Evolutionary conservation across 1,140 invertebrate genomes (phyloP).

Genomic region (Drosophila murphyi): DNA sequence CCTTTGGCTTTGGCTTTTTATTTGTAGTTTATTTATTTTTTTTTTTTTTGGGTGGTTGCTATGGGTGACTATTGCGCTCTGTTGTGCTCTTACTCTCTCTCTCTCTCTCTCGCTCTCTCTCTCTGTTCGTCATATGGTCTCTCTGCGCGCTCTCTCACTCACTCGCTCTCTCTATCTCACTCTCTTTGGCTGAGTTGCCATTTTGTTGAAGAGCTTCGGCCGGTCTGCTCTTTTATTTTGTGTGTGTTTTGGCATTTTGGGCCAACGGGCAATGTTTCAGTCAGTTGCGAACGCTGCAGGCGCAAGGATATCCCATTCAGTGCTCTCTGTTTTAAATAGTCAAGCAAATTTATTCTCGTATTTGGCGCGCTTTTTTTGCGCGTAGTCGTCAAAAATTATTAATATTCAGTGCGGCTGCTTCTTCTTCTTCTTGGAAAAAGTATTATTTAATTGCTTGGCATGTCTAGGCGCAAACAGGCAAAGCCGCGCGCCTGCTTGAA

Average conservation of each 20-base stretch:
- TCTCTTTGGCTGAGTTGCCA: conserved; percentile 34
- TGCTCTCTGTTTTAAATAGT: neutral
- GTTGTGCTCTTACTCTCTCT: conserved; percentile 2
- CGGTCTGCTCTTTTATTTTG: conserved; percentile 29
- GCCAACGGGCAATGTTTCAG: conserved; percentile 60
- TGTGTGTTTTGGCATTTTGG: conserved; percentile 60
- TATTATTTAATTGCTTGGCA: conserved; percentile 29
- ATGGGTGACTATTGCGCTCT: conserved; percentile 56
- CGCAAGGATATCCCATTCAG: conserved; percentile 70
- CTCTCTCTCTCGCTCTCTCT: neutral
- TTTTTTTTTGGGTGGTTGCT: conserved; percentile 46
- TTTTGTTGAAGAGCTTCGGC: conserved; percentile 71
- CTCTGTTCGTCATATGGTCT: neutral
- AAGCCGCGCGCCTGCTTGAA: conserved; percentile 82
- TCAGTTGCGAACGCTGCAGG: conserved; percentile 78
- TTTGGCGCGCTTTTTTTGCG: conserved; percentile 67
- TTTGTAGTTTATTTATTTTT: neutral
- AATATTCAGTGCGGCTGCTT: conserved; percentile 8
- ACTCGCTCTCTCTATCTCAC: neutral
- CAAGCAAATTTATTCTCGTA: conserved; percentile 35
- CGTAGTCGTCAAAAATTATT: conserved; percentile 23
- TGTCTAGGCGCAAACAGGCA: conserved; percentile 83
- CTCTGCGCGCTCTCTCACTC: conserved; percentile 1
- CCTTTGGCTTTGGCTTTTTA: neutral
- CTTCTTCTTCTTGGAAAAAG: neutral